Conservation (phyloP, 2,797 vertebrate genomes). For the Apodemus agrarius region DNA sequence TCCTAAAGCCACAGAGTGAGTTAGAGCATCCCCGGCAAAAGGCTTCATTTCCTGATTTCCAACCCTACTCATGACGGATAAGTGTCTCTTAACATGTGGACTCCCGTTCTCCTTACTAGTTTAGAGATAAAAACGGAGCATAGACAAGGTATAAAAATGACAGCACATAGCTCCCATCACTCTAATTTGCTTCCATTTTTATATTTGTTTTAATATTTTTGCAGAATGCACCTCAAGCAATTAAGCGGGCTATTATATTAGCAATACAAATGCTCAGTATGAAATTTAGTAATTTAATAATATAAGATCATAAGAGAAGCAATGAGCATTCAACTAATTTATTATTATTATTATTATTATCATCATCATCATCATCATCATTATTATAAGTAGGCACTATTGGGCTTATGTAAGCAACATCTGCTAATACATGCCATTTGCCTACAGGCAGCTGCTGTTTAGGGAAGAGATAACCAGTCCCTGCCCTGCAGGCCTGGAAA, state of each 20-base stretch:
- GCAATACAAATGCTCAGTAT: neutral
- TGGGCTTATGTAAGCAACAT: neutral
- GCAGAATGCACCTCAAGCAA: neutral
- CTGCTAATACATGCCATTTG: neutral
- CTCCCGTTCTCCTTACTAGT: neutral
- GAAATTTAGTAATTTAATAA: conserved; percentile 8
- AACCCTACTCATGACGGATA: neutral
- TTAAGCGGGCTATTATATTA: neutral
- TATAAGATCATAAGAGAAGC: neutral
- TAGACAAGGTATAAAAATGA: neutral
- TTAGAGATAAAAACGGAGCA: conserved; percentile 47
- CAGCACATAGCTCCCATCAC: neutral
- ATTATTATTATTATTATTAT: neutral
- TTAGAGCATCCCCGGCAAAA: neutral
- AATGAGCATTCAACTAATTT: neutral
- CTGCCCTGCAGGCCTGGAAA: neutral
- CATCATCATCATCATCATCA: neutral
- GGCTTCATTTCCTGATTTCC: neutral
- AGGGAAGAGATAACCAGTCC: neutral
- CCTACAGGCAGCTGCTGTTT: neutral
- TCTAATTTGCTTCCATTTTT: neutral
- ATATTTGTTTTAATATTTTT: conserved; percentile 30
- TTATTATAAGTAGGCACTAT: neutral
- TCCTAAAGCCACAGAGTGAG: neutral
- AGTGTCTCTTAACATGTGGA: neutral